Evolutionary conservation across 2,113 vertebrate species (phyloP), one percentile per base, ranked within the genome.

Genomic region (Gallinago undulata): DNA sequence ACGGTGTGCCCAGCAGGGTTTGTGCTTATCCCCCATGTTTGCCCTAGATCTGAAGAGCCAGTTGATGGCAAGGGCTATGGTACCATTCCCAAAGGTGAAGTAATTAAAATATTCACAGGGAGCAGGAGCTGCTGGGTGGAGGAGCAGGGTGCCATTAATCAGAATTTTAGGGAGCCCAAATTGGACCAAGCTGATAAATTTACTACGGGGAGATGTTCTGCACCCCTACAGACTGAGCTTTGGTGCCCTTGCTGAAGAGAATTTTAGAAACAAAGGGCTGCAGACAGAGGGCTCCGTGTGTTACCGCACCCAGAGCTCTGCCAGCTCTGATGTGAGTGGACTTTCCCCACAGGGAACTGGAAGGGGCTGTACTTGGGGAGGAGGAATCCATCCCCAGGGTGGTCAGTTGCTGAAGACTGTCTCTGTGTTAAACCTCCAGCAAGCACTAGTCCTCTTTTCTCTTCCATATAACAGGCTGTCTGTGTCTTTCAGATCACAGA

Each of bases 401-500:
- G 41, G 18, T 35, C 19, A 11, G 24, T 39, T 0, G 1, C 47
- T 80, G 72, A 60, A 77, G 41, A 30, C 28, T 2, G 55, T 16
- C 55, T 74, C 35, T 66, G 28, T 66, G 39, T 25, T 77, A n/a
- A 64, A 50, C n/a, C 10, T 62, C 25, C 55, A 14, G 10, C 14
- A 48, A 73, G 69, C 59, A 35, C 24, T 18, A 21, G 12, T 73
- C 17, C 14, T 31, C 37, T 67, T 47, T 37, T 43, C 30, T 35
- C 51, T 50, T 13, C 5, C 16, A 28, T 17, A 35, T 30, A 33
- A 22, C 64, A 12, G 62, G 21, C 27, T 68, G 19, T 87, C 35
- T 84, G 72, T 57, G 11, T 95, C 45, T 81, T 59, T 78, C 96
- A 99, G 99, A 98, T 99, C 35, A 98, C 98, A 94, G 98, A 99